Conservation (phyloP, 2,888 invertebrate genomes). For the Drosophila robusta region DNA sequence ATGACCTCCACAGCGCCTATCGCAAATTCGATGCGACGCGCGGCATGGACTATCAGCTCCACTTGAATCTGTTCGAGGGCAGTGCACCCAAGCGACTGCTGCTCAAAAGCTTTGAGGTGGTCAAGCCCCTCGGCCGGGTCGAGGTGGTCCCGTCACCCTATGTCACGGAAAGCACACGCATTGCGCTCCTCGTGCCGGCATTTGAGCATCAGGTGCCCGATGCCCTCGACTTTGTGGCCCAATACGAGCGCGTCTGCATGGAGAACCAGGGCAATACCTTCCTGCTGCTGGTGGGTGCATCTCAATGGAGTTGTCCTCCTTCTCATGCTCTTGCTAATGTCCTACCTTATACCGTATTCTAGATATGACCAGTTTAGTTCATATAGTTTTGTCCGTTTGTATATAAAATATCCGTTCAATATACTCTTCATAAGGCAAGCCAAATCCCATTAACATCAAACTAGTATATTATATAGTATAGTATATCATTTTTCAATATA, state of each 20-base stretch:
- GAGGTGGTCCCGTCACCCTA: constrained; percentile 97
- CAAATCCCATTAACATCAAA: no score
- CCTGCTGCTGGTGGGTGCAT: constrained; percentile 88
- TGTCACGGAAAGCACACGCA: constrained; percentile 95
- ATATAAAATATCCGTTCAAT: background rate
- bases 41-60: constrained; percentile 94
- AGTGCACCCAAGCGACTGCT: constrained; percentile 66
- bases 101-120: constrained; percentile 90
- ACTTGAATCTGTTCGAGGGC: constrained; percentile 87
- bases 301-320: background rate
- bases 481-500: no score
- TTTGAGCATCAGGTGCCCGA: constrained; percentile 86
- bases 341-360: no score
- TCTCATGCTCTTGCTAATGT: no score
- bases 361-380: no score
- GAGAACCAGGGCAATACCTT: constrained; percentile 92
- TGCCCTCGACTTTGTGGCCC: constrained; percentile 89
- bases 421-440: no score
- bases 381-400: no score
- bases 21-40: constrained; percentile 92
- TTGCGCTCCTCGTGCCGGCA: constrained; percentile 91
- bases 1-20: constrained; percentile 89
- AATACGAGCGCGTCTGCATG: constrained; percentile 90
- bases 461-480: no score
- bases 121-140: constrained; percentile 93